A percentile compares a stretch with the other conserved stretches of the same genome.
Conservation (phyloP, 2,113 vertebrate genomes). For the Rynchops niger region DNA sequence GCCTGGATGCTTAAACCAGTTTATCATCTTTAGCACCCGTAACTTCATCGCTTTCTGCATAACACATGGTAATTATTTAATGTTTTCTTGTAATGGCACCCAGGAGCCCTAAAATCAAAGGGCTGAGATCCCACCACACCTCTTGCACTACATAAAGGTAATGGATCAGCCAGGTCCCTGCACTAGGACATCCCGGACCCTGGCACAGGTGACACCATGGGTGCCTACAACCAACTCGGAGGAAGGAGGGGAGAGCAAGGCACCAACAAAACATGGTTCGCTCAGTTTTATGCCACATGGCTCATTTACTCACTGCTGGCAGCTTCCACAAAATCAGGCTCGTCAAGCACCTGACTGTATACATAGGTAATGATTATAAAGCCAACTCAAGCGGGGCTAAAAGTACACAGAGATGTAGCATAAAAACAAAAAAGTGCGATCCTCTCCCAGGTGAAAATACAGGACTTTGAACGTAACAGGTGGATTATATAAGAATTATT, state of each 20-base stretch:
- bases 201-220: background rate
- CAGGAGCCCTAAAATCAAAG: background rate
- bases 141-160: fast-evolving
- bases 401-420: constrained; percentile 31
- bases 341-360: constrained; percentile 32
- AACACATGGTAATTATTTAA: background rate
- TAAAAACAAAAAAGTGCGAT: background rate
- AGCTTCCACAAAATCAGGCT: constrained; percentile 28
- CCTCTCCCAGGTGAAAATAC: constrained; percentile 9
- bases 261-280: background rate
- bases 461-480: background rate
- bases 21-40: background rate
- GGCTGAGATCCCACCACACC: background rate
- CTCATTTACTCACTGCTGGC: constrained; percentile 52
- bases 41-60: background rate
- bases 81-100: fast-evolving
- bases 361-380: constrained; percentile 50
- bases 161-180: background rate
- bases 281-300: constrained; percentile 13
- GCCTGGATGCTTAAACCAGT: background rate
- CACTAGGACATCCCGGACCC: background rate
- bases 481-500: background rate
- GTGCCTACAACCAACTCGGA: fast-evolving
- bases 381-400: constrained; percentile 35
- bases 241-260: background rate